These are phyloP conservation scores for Grammomys dolichurus DNA, from an alignment of 2,113 vertebrate species.

Conservation along the genomic window DNA sequence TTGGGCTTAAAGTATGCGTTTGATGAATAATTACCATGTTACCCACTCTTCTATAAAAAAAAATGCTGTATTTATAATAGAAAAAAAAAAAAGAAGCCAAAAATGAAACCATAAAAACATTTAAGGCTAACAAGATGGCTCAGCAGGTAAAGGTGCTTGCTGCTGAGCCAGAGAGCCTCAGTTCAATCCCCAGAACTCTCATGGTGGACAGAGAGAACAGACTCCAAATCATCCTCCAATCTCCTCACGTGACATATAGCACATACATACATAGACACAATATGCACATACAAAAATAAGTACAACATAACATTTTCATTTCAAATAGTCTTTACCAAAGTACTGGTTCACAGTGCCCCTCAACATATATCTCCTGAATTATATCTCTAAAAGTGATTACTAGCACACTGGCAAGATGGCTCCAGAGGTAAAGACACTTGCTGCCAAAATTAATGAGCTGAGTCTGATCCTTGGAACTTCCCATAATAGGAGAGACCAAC, in stretches of 20 bases:
- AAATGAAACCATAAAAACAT: constrained; percentile 5
- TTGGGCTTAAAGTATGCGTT: not conserved
- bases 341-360: not conserved
- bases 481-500: not conserved
- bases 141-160: not conserved
- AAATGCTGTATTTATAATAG: not conserved
- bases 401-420: not conserved
- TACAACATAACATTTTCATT: not conserved
- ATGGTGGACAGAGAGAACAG: not conserved
- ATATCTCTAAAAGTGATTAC: constrained; percentile 7
- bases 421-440: not conserved
- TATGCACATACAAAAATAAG: not conserved
- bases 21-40: constrained; percentile 13
- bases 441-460: not conserved
- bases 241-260: too few species aligned
- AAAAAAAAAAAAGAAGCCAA: constrained; percentile 15
- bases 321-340: not conserved
- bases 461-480: not conserved
- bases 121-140: not conserved
- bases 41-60: not conserved
- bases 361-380: not conserved
- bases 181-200: not conserved
- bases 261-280: not conserved
- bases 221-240: not conserved
- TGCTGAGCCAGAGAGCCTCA: not conserved